These are phyloP conservation scores for Phenganax stokvisi DNA, from an alignment of 92 coral and sea anemone genomes.

Conservation along the genomic window DNA sequence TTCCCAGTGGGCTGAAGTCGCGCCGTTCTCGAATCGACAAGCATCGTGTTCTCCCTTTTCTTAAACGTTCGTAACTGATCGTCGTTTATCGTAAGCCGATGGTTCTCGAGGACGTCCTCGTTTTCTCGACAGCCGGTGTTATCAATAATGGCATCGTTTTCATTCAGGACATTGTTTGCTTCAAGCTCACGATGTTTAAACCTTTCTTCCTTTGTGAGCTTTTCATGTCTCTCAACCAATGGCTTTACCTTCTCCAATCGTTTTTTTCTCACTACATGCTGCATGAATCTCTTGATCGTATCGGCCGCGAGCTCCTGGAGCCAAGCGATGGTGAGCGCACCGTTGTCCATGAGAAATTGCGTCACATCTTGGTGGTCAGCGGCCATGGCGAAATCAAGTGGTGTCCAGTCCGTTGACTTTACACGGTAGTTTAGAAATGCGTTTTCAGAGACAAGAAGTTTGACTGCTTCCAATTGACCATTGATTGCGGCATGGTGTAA, in stretches of 20 bases:
- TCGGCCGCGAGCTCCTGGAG: conserved; percentile 71
- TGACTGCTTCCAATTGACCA: conserved; percentile 93
- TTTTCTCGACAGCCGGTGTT: neutral
- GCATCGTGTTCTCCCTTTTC: neutral
- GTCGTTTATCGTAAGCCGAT: neutral
- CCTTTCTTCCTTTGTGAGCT: conserved; percentile 13
- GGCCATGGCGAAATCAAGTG: conserved; percentile 82
- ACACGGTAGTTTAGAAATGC: conserved; percentile 66
- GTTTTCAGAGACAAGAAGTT: conserved; percentile 58
- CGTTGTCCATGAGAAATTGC: conserved; percentile 91
- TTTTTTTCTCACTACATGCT: neutral
- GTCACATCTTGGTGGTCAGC: conserved; percentile 95
- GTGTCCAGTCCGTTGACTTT: conserved; percentile 60
- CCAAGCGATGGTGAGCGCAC: conserved; percentile 78
- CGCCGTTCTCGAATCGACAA: neutral
- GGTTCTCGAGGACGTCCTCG: neutral
- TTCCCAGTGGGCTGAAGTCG: conserved; percentile 42
- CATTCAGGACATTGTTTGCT: neutral
- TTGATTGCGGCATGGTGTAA: conserved; percentile 81
- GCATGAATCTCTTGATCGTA: conserved; percentile 20
- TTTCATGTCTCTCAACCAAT: conserved; percentile 17
- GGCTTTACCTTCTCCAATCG: neutral
- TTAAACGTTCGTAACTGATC: neutral
- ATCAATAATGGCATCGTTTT: neutral
- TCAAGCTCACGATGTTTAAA: conserved; percentile 9